These are phyloP conservation scores for Amyelois transitella DNA, from an alignment of 1,140 invertebrate species.

Conservation along the genomic window DNA sequence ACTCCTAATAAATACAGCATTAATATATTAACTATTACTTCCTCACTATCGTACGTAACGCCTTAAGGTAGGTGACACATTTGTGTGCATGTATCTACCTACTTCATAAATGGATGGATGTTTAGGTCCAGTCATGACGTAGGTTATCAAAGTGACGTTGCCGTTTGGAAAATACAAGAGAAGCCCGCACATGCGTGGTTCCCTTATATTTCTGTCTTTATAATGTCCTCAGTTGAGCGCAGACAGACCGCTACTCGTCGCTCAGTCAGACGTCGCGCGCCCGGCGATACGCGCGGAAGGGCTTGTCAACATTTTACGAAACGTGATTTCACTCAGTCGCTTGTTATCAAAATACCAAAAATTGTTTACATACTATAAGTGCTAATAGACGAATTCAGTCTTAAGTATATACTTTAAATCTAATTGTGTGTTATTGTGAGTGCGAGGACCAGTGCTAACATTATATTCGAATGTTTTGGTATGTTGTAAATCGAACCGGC, in stretches of 20 bases:
- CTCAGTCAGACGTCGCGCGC: constrained; percentile 47
- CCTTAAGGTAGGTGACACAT: too few species aligned
- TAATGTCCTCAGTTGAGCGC: constrained; percentile 19
- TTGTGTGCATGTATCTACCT: too few species aligned
- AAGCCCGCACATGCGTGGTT: constrained; percentile 57
- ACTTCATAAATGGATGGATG: too few species aligned
- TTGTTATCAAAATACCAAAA: not conserved
- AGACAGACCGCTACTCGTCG: constrained; percentile 21
- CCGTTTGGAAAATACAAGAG: constrained; percentile 40
- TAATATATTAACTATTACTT: too few species aligned
- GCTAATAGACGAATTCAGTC: not conserved
- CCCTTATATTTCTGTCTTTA: constrained; percentile 30
- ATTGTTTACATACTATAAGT: not conserved
- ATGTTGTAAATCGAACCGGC: not conserved
- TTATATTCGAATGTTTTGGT: not conserved
- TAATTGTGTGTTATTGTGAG: constrained; percentile 4
- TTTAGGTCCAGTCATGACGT: constrained; percentile 13
- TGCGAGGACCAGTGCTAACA: not conserved
- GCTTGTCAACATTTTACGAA: constrained; percentile 16
- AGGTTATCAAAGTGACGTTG: constrained; percentile 30
- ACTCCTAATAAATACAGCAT: too few species aligned
- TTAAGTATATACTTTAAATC: not conserved
- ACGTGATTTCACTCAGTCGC: not conserved
- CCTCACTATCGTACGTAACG: too few species aligned
- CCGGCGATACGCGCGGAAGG: constrained; percentile 42